A percentile compares a stretch with the other conserved stretches of the same genome.
These are phyloP conservation scores for Echinops telfairi DNA, from an alignment of 2,113 vertebrate species.

Conservation along the genomic window DNA sequence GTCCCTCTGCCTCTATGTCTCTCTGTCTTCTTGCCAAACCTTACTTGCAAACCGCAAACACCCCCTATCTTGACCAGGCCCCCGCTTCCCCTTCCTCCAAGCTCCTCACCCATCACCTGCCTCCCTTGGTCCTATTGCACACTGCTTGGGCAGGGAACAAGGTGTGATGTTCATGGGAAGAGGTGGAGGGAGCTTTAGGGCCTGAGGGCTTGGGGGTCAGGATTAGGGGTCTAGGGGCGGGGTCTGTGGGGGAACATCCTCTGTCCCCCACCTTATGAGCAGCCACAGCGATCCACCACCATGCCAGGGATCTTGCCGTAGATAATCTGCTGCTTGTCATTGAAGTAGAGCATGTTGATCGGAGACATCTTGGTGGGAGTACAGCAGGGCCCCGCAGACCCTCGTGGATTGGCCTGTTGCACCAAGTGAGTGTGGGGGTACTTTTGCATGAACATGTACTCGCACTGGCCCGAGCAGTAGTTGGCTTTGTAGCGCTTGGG, in stretches of 20 bases:
- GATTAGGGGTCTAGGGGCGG: constrained; percentile 67
- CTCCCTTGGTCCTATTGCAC: constrained; percentile 82
- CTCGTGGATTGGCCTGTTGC: constrained; percentile 97
- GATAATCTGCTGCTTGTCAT: constrained; percentile 99
- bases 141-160: constrained; percentile 80
- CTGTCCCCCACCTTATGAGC: constrained; percentile 91
- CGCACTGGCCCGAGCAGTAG: constrained; percentile 99
- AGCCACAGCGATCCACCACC: constrained; percentile 98
- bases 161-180: constrained; percentile 78
- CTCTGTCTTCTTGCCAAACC: constrained; percentile 78
- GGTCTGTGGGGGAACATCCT: constrained; percentile 70
- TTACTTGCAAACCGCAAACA: constrained; percentile 77
- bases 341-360: constrained; percentile 99
- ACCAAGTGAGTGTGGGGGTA: constrained; percentile 99
- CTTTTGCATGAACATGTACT: constrained; percentile 99
- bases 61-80: constrained; percentile 67
- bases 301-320: constrained; percentile 99
- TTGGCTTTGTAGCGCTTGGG: constrained; percentile 99
- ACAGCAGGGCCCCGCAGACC: constrained; percentile 98
- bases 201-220: constrained; percentile 55
- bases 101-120: constrained; percentile 74
- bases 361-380: constrained; percentile 99
- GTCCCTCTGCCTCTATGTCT: constrained; percentile 69
- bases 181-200: constrained; percentile 73
- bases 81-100: constrained; percentile 44